Conservation (phyloP, 2,113 vertebrate genomes). For the Pedetes capensis region DNA sequence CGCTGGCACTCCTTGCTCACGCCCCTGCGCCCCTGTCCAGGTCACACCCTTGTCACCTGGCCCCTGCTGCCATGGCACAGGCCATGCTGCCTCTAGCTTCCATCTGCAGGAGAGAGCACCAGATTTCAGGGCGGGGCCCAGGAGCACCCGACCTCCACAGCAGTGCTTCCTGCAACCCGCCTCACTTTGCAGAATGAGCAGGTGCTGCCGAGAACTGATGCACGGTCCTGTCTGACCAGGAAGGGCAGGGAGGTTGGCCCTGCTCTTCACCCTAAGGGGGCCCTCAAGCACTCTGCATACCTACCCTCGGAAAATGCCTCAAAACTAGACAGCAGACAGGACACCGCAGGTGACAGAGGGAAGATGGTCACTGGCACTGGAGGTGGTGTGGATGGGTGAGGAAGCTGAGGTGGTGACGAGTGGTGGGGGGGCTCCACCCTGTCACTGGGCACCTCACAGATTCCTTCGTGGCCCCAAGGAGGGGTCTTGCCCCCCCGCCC, state of each 20-base stretch:
- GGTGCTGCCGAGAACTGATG: not conserved
- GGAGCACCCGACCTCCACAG: no score
- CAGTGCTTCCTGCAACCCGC: no score
- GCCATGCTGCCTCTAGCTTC: not conserved
- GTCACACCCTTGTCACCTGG: no score
- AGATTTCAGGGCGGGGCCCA: not conserved
- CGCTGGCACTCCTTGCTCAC: not conserved
- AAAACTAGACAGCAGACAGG: no score
- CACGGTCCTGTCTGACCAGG: not conserved
- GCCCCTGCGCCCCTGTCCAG: not conserved
- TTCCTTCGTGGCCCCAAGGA: not conserved
- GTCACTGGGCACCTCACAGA: not conserved
- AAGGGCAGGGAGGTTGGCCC: not conserved
- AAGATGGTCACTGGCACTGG: not conserved
- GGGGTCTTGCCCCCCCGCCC: not conserved
- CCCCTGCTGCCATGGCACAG: not conserved
- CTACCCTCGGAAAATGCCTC: not conserved
- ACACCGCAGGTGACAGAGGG: not conserved
- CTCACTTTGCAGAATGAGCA: not conserved
- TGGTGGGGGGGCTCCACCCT: not conserved
- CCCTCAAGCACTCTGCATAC: no score
- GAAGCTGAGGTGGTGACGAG: not conserved
- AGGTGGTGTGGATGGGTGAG: no score
- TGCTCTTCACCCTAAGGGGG: no score
- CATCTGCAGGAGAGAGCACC: no score